Percentiles rank a stretch among this genome's conserved stretches.
Conservation (phyloP, 1,140 invertebrate species). For the Tribolium madens region DNA sequence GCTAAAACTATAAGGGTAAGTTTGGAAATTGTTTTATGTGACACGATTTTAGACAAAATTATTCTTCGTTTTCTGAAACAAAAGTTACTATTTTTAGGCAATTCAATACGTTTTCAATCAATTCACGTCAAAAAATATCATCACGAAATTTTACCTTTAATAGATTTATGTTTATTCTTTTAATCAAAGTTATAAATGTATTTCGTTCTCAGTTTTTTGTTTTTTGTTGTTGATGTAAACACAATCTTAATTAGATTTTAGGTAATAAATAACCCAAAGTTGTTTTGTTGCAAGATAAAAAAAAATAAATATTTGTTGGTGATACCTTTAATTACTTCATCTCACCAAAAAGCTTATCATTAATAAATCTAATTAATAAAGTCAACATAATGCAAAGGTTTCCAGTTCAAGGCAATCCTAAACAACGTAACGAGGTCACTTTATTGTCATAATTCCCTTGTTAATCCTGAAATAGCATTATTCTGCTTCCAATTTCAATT, state of each 20-base stretch:
- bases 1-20: slow-evolving; percentile 24
- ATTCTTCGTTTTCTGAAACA: not conserved
- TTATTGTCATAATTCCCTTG: not conserved
- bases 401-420: slow-evolving; percentile 34
- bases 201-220: too few species aligned
- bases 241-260: not conserved
- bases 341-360: not conserved
- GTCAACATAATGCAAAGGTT: slow-evolving; percentile 13
- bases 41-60: not conserved
- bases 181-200: not conserved
- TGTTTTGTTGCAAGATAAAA: too few species aligned
- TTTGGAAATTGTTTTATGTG: not conserved
- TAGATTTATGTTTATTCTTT: not conserved
- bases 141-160: not conserved
- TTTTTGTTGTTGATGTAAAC: not conserved
- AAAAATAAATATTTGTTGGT: too few species aligned
- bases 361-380: slow-evolving; percentile 36
- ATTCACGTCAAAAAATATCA: slow-evolving; percentile 3
- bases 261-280: too few species aligned
- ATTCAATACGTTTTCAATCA: slow-evolving; percentile 11
- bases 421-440: not conserved
- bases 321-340: not conserved
- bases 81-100: not conserved
- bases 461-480: slow-evolving; percentile 11
- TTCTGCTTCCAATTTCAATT: not conserved